These are phyloP conservation scores for Apodemus agrarius DNA, from an alignment of 2,797 vertebrate genomes.

Conservation along the genomic window DNA sequence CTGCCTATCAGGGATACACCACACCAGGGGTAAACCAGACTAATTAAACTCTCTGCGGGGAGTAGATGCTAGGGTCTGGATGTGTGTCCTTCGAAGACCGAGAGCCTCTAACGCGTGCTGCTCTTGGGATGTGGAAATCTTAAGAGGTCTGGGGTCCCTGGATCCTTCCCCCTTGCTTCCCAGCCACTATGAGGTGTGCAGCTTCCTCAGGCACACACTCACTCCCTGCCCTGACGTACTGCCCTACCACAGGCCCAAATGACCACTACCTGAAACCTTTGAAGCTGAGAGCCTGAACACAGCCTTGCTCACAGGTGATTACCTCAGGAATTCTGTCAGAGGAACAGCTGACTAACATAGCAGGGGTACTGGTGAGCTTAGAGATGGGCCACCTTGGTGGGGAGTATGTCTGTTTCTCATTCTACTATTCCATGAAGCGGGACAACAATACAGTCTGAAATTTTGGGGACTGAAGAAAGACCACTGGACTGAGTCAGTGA, in stretches of 20 bases:
- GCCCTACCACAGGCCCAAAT: neutral
- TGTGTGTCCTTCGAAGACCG: neutral
- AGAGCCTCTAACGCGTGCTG: neutral
- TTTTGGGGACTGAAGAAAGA: neutral
- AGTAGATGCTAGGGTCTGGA: neutral
- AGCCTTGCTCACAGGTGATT: neutral
- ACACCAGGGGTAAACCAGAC: neutral
- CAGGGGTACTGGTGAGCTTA: neutral
- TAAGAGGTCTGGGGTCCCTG: neutral
- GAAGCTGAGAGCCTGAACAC: neutral
- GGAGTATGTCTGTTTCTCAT: neutral
- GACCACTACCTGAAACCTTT: neutral
- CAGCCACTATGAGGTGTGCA: neutral
- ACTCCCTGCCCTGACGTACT: neutral
- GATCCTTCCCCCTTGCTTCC: neutral
- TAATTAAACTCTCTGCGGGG: neutral
- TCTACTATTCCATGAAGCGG: neutral
- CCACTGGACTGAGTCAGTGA: neutral
- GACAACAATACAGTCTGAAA: neutral
- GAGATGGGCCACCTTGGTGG: neutral
- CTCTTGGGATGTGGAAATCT: neutral
- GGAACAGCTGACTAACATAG: neutral
- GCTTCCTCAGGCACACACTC: neutral
- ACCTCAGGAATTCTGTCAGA: neutral
- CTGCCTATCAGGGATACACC: rapidly evolving